Evolutionary conservation across 2,888 invertebrate species (phyloP), one percentile per base, ranked within the genome.

Genomic region (Philereme vetulata): DNA sequence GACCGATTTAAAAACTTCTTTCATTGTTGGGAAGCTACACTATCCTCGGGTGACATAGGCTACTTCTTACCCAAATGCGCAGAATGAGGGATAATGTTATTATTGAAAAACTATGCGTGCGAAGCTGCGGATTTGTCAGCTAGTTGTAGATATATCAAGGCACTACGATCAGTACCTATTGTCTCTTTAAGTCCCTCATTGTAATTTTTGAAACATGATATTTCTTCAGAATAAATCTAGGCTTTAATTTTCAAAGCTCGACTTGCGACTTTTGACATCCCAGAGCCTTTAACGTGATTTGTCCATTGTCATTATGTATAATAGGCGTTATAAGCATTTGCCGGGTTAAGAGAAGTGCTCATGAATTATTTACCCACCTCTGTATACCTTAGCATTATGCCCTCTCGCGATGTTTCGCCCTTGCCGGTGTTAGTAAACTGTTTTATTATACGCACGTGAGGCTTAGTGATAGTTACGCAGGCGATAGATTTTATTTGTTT

Each of bases 331-430:
- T 68, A 73, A 72, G 73, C 70, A 70, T 64, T 74, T 71, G 76
- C 74, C 33, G 65, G 61, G 65, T 84, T 84, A 82, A 81, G 81
- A 78, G 79, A 81, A 77, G 72, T 73, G 70, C 81, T 89, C 86
- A 88, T 90, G 88, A 87, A 89, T 90, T 89, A 89, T 90, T 86
- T 84, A 88, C 75, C 62, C 65, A 66, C 73, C 69, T 77, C 74
- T 78, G 77, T 77, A 59, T 64, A 75, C 74, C 75, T 75, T 76
- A 74, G 71, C 71, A 74, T 81, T 71, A 77, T 77, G 77, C 78
- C 77, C 77, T 74, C 67, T 68, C 53, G 64, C 74, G 67, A 74
- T 75, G 72, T 80, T 77, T 73, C 68, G 72, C 66, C 65, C 67
- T 72, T 68, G 57, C 55, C 49, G 38, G 60, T 66, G 67, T 67